Evolutionary conservation across 2,113 vertebrate species (phyloP).

Genomic region (Callocephalon fimbriatum): DNA sequence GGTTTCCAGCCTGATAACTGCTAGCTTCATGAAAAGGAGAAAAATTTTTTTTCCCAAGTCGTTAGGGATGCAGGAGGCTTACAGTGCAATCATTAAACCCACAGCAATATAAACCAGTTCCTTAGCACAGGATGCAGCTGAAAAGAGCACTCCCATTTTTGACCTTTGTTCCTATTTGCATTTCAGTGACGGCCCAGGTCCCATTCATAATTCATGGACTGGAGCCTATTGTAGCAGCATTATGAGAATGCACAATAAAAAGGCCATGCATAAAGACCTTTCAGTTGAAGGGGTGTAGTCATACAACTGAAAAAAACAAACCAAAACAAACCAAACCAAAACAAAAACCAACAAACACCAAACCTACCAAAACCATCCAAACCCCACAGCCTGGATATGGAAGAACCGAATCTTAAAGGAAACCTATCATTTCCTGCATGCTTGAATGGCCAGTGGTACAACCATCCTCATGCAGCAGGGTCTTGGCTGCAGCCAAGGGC

Average conservation of each 20-base stretch:
- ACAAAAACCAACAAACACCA: background rate
- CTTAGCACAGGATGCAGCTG: background rate
- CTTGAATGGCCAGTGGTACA: rapidly evolving
- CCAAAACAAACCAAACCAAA: background rate
- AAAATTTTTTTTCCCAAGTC: background rate
- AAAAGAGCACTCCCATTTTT: background rate
- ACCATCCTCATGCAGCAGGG: rapidly evolving
- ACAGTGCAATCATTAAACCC: rapidly evolving
- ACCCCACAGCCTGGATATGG: background rate
- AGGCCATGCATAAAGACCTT: background rate
- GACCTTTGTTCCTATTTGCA: background rate
- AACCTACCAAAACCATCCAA: background rate
- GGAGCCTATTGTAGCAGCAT: background rate
- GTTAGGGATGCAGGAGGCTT: background rate
- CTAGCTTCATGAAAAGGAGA: background rate
- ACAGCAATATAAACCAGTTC: background rate
- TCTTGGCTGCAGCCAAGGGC: background rate
- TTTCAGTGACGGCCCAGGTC: background rate
- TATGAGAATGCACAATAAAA: background rate
- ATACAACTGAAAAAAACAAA: background rate
- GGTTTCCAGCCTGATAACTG: background rate
- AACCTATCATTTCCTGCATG: rapidly evolving
- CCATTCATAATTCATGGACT: background rate
- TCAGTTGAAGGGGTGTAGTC: background rate
- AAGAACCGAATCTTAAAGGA: background rate